Percentiles rank a stretch among this genome's conserved stretches.
Conservation (phyloP, 2,888 invertebrate genomes). For the Tachystola acroxantha region DNA sequence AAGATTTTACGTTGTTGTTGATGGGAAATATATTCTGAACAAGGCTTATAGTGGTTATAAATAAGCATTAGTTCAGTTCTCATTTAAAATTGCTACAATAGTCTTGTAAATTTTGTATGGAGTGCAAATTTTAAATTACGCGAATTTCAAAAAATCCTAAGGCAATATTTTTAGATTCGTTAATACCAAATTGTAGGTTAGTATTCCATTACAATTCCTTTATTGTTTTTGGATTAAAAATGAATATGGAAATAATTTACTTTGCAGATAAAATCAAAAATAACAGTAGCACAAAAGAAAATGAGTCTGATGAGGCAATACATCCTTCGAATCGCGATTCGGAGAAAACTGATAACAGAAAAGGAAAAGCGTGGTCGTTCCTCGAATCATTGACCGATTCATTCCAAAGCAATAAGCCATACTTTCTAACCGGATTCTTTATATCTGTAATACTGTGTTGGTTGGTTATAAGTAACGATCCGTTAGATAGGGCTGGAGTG, state of each 20-base stretch:
- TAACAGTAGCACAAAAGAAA: conserved; percentile 33
- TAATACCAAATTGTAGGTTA: no score
- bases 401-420: conserved; percentile 34
- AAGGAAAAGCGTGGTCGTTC: conserved; percentile 42
- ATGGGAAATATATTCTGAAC: no score
- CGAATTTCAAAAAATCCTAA: no score
- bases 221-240: no score
- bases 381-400: conserved; percentile 47
- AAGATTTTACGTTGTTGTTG: no score
- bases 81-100: no score
- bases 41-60: no score
- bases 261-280: conserved; percentile 59
- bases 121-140: no score
- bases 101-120: no score
- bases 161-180: no score
- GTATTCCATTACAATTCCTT: no score
- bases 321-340: conserved; percentile 56
- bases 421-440: conserved; percentile 48
- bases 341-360: conserved; percentile 29
- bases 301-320: conserved; percentile 34
- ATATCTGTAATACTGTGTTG: conserved; percentile 25
- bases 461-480: conserved; percentile 25
- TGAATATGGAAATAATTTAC: conserved; percentile 35
- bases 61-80: no score
- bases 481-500: conserved; percentile 27